These are phyloP conservation scores for Genyomyrus donnyi DNA, from an alignment of 2,113 vertebrate species.

Conservation along the genomic window DNA sequence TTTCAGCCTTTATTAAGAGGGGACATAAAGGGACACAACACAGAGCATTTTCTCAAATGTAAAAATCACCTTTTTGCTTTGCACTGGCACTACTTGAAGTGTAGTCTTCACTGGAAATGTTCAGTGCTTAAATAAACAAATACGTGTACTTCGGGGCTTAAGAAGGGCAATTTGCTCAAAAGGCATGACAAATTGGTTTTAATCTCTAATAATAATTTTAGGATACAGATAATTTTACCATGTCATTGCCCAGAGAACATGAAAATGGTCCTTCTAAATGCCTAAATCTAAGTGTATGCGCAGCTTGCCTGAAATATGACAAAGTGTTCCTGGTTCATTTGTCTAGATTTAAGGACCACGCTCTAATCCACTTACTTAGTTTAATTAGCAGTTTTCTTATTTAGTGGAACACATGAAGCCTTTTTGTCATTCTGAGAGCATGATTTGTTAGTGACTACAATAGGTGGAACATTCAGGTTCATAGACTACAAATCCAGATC, in stretches of 20 bases:
- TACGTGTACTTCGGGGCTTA: not conserved
- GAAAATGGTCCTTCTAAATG: not conserved
- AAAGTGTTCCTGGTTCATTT: not conserved
- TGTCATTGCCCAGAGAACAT: not conserved
- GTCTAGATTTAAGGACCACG: slow-evolving; percentile 41
- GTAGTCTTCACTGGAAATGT: not conserved
- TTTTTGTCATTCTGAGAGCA: slow-evolving; percentile 31
- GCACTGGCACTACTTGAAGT: not conserved
- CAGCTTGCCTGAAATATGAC: not conserved
- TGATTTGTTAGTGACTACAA: slow-evolving; percentile 39
- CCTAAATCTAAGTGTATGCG: not conserved
- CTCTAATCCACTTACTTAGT: slow-evolving; percentile 29
- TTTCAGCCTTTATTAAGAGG: not conserved
- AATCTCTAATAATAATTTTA: not conserved
- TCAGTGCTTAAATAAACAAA: not conserved
- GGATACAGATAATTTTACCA: not conserved
- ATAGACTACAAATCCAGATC: not conserved
- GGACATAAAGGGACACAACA: not conserved
- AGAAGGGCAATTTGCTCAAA: not conserved
- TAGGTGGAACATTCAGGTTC: not conserved
- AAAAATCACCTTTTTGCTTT: not conserved
- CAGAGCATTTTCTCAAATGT: not conserved
- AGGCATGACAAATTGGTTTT: not conserved
- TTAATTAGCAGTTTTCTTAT: not conserved
- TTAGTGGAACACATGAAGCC: not conserved